phyloP scores from a whole-genome alignment of 2,797 vertebrate genomes.

The Anas flavirostris region DNA sequence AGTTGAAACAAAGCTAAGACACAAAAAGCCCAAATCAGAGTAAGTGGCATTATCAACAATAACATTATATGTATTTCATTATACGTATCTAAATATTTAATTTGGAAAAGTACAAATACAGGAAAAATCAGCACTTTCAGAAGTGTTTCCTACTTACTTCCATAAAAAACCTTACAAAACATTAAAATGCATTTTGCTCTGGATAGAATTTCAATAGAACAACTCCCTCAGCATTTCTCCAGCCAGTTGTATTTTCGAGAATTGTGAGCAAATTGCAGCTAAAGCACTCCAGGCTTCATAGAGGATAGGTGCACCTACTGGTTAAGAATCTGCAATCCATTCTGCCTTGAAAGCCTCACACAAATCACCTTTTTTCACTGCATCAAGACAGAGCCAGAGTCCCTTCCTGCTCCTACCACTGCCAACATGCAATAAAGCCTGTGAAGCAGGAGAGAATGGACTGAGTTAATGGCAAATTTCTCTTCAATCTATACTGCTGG shows the following conservation, averaged over 20 bases:
- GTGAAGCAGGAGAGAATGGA: not conserved
- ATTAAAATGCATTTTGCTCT: not conserved
- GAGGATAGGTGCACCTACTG: not conserved
- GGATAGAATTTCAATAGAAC: not conserved
- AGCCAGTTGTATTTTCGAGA: not conserved
- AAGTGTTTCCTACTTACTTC: not conserved
- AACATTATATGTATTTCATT: not conserved
- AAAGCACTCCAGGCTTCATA: not conserved
- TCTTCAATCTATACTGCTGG: not conserved
- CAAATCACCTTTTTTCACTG: not conserved
- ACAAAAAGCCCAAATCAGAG: not conserved
- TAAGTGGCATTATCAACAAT: not conserved
- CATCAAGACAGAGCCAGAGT: not conserved
- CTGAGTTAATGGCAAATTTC: not conserved
- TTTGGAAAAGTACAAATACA: not conserved
- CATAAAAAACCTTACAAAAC: not conserved
- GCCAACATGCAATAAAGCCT: not conserved
- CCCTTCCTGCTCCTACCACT: not conserved
- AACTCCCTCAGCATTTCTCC: fast-evolving
- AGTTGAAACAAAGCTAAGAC: not conserved
- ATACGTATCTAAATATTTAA: not conserved
- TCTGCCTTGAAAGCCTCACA: not conserved
- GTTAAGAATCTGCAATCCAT: not conserved
- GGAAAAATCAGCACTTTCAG: not conserved
- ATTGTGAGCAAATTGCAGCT: not conserved